Evolutionary conservation across 2,888 invertebrate genomes (phyloP).

Genomic region (Oscheius sp.): DNA sequence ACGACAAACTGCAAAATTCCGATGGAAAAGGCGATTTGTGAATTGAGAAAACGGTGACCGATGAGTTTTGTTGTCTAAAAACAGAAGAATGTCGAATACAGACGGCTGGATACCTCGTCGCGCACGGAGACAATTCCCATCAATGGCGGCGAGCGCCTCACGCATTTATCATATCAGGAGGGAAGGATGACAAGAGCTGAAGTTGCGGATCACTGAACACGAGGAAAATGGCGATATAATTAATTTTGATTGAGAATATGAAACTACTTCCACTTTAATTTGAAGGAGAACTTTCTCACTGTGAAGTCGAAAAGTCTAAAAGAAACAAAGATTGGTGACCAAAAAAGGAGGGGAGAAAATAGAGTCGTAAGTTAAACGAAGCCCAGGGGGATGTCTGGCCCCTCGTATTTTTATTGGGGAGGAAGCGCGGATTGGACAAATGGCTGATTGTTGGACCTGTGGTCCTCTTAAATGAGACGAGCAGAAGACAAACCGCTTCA

Average conservation of each 20-base stretch:
- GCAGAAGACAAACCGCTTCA: conserved; percentile 20
- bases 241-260: too few species aligned
- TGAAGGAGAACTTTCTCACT: neutral
- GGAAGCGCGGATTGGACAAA: conserved; percentile 3
- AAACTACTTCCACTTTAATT: too few species aligned
- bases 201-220: neutral
- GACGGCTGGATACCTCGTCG: neutral
- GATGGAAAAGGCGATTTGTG: conserved; percentile 61
- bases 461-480: neutral
- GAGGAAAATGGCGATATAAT: neutral
- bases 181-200: neutral
- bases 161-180: conserved; percentile 23
- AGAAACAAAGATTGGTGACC: too few species aligned
- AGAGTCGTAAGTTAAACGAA: neutral
- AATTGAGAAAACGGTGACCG: conserved; percentile 66
- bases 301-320: too few species aligned
- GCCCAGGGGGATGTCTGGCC: conserved; percentile 1
- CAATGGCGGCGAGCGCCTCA: neutral
- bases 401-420: neutral
- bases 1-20: conserved; percentile 61
- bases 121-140: conserved; percentile 24
- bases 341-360: neutral
- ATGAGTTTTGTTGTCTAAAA: conserved; percentile 64
- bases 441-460: neutral
- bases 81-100: conserved; percentile 53